A percentile compares a stretch with the other conserved stretches of the same genome.
phyloP scores from a whole-genome alignment of 2,113 vertebrate genomes.

The Brachyistius frenatus region DNA sequence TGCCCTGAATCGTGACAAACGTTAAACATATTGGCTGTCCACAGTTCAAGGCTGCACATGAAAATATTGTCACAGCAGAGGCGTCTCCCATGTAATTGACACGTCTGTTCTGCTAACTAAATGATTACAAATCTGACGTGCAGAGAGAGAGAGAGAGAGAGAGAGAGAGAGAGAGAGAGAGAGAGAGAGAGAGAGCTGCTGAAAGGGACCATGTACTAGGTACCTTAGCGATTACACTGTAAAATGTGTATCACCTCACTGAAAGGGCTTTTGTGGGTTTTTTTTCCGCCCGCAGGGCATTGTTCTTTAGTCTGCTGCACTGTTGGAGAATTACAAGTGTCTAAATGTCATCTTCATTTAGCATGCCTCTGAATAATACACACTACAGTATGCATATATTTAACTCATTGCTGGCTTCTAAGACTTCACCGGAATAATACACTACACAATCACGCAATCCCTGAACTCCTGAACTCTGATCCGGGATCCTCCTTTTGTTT shows the following conservation, averaged over 20 bases:
- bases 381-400: constrained; percentile 62
- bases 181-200: neutral
- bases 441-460: neutral
- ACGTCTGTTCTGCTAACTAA: constrained; percentile 58
- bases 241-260: constrained; percentile 54
- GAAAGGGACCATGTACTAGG: neutral
- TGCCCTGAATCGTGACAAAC: too few species aligned
- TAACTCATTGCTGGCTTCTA: constrained; percentile 27
- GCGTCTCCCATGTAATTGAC: constrained; percentile 52
- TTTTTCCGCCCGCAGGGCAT: constrained; percentile 57
- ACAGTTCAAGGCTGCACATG: neutral
- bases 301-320: constrained; percentile 56
- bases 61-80: neutral
- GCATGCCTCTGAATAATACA: constrained; percentile 50
- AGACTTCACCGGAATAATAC: constrained; percentile 7
- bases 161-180: neutral
- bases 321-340: constrained; percentile 59
- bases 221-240: constrained; percentile 63
- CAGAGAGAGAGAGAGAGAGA: neutral
- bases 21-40: too few species aligned
- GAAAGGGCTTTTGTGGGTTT: constrained; percentile 57
- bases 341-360: constrained; percentile 70
- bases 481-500: neutral
- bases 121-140: constrained; percentile 51
- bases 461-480: neutral